Evolutionary conservation across 2,888 invertebrate species (phyloP).

Genomic region (Scaeva pyrastri): DNA sequence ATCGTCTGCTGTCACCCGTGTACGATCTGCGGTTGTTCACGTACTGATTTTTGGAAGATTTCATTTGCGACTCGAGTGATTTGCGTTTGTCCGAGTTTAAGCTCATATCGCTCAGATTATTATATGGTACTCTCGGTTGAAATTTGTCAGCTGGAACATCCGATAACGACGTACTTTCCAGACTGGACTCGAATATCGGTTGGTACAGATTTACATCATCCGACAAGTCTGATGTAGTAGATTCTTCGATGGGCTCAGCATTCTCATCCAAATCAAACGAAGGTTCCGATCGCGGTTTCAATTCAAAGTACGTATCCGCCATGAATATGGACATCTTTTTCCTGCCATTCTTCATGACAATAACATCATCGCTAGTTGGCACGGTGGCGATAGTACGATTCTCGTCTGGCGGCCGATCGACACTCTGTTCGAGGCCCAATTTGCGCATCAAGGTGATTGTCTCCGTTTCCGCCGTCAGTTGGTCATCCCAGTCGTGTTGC

Average conservation of each 20-base stretch:
- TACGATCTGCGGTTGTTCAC: background rate
- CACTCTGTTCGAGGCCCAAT: constrained; percentile 78
- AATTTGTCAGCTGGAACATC: background rate
- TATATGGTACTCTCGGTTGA: background rate
- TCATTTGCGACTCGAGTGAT: background rate
- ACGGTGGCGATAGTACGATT: constrained; percentile 76
- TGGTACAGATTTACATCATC: constrained; percentile 25
- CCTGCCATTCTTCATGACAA: constrained; percentile 77
- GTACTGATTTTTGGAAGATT: background rate
- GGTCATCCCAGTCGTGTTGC: constrained; percentile 79
- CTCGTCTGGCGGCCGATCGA: constrained; percentile 75
- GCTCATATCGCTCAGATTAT: background rate
- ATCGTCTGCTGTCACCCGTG: background rate
- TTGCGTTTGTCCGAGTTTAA: background rate
- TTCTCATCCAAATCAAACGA: constrained; percentile 29
- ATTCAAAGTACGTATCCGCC: constrained; percentile 77
- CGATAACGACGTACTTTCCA: constrained; percentile 9
- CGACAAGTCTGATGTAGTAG: constrained; percentile 40
- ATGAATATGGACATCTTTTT: constrained; percentile 78
- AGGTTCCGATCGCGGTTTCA: constrained; percentile 46
- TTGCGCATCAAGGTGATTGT: constrained; percentile 81
- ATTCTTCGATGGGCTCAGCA: background rate
- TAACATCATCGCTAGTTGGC: constrained; percentile 74
- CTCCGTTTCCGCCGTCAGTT: constrained; percentile 79
- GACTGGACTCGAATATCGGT: constrained; percentile 35